These are phyloP conservation scores for Tetramorium bicarinatum DNA, from an alignment of 2,888 invertebrate genomes.

Conservation along the genomic window DNA sequence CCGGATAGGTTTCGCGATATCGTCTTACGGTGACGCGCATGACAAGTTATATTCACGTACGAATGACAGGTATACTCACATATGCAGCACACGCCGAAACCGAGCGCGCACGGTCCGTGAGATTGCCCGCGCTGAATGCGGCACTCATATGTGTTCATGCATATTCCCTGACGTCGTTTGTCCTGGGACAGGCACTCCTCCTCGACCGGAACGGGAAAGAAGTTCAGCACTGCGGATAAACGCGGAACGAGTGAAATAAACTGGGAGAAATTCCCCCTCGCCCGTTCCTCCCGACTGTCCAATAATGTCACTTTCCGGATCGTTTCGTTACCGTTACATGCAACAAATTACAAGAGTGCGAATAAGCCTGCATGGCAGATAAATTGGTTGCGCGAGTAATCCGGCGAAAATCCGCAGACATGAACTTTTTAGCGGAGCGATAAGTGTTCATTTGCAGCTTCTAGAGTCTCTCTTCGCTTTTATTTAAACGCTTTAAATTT, in stretches of 20 bases:
- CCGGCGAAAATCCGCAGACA: neutral
- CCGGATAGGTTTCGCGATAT: neutral
- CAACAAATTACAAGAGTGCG: neutral
- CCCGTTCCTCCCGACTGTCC: neutral
- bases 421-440: neutral
- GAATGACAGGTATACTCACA: slow-evolving; percentile 88
- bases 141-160: slow-evolving; percentile 95
- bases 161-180: slow-evolving; percentile 91
- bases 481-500: neutral
- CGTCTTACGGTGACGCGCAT: neutral
- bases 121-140: slow-evolving; percentile 91
- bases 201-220: slow-evolving; percentile 94
- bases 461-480: neutral
- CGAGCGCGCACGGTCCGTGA: slow-evolving; percentile 93
- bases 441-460: neutral
- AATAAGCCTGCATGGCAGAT: neutral
- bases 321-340: neutral
- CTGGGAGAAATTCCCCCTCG: neutral
- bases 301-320: neutral
- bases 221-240: slow-evolving; percentile 90
- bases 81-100: slow-evolving; percentile 95
- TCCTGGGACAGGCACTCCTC: slow-evolving; percentile 92
- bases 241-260: neutral
- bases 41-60: slow-evolving; percentile 17
- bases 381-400: neutral